phyloP scores from a whole-genome alignment of 2,113 vertebrate genomes.

The Neodon shergylaensis region DNA sequence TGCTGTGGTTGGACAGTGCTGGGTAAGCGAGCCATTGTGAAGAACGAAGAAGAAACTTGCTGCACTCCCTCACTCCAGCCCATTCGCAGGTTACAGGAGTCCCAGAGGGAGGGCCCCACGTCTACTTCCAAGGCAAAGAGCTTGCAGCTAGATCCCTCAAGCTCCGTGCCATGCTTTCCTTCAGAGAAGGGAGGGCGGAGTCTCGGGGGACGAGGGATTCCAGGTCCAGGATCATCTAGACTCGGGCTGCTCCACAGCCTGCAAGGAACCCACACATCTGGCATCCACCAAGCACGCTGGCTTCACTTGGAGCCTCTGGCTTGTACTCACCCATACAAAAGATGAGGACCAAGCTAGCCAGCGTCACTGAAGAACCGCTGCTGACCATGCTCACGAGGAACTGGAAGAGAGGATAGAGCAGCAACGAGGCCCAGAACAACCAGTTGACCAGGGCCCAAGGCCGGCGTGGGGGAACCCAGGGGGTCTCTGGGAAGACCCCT shows the following conservation, averaged over 20 bases:
- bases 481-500: slow-evolving; percentile 89
- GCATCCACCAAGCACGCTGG: no score
- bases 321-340: slow-evolving; percentile 92
- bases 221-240: background rate
- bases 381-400: slow-evolving; percentile 88
- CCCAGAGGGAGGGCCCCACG: background rate
- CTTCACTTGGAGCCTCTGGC: background rate
- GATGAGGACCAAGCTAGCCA: slow-evolving; percentile 87
- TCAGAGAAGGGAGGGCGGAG: background rate
- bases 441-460: slow-evolving; percentile 94
- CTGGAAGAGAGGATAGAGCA: slow-evolving; percentile 92
- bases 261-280: background rate
- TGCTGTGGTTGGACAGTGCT: fast-evolving
- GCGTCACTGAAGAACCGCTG: slow-evolving; percentile 90
- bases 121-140: background rate
- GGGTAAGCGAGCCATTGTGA: fast-evolving
- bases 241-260: background rate
- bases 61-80: fast-evolving
- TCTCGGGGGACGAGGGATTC: fast-evolving
- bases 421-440: slow-evolving; percentile 93
- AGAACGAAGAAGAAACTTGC: fast-evolving
- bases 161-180: background rate
- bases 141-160: no score
- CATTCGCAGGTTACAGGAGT: fast-evolving
- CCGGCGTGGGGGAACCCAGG: slow-evolving; percentile 84